Percentiles rank a stretch among this genome's conserved stretches.
These are phyloP conservation scores for Lontra canadensis DNA, from an alignment of 2,113 vertebrate genomes.

Conservation along the genomic window DNA sequence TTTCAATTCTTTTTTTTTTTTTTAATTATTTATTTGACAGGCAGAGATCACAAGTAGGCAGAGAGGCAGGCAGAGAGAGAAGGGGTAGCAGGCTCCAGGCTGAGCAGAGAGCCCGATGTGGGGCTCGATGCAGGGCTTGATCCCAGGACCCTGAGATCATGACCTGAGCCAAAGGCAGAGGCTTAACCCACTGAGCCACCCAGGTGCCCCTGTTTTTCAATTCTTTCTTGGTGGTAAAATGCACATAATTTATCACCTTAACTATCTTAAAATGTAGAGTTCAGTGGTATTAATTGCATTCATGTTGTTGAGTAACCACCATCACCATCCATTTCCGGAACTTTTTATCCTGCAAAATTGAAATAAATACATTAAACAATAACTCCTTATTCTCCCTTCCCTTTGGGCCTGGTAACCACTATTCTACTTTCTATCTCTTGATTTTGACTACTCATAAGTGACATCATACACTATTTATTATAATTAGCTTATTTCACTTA, in stretches of 20 bases:
- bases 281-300: neutral
- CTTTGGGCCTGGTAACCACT: neutral
- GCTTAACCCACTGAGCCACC: too few species aligned
- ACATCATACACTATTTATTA: neutral
- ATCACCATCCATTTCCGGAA: neutral
- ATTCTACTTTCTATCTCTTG: neutral
- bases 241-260: neutral
- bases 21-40: too few species aligned
- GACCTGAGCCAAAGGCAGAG: too few species aligned
- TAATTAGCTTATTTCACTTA: neutral
- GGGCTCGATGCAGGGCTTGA: too few species aligned
- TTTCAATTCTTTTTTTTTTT: neutral
- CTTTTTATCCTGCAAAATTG: neutral
- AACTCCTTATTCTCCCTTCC: neutral
- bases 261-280: neutral
- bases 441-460: neutral
- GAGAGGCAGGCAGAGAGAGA: too few species aligned
- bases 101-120: too few species aligned
- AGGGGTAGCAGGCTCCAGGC: too few species aligned
- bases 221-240: neutral
- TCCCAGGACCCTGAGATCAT: too few species aligned
- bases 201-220: neutral
- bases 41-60: too few species aligned
- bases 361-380: neutral
- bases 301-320: neutral